Conservation (phyloP, 2,888 invertebrate genomes). For the Myopa tessellatipennis region DNA sequence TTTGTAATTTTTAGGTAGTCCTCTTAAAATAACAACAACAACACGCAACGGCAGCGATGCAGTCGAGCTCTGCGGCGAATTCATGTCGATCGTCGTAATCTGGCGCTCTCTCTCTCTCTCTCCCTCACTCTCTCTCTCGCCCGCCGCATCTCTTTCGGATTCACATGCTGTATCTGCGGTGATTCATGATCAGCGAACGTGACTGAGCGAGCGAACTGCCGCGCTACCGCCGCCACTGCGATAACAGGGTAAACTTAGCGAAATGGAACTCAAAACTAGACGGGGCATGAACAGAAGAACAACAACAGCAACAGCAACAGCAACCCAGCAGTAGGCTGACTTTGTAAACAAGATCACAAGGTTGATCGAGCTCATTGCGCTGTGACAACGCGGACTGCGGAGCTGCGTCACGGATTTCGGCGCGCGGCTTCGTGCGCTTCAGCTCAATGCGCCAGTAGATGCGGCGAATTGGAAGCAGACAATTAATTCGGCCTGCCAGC, state of each 20-base stretch:
- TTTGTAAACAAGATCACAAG: slow-evolving; percentile 61
- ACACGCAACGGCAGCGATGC: slow-evolving; percentile 18
- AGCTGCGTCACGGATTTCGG: slow-evolving; percentile 29
- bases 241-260: slow-evolving; percentile 10
- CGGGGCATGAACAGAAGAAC: not conserved
- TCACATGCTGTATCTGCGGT: slow-evolving; percentile 46
- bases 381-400: slow-evolving; percentile 49
- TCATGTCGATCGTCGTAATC: slow-evolving; percentile 7
- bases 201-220: slow-evolving; percentile 44
- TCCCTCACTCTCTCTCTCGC: not conserved
- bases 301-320: slow-evolving; percentile 7
- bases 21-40: slow-evolving; percentile 36
- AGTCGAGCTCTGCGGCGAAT: slow-evolving; percentile 31
- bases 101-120: slow-evolving; percentile 1
- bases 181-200: slow-evolving; percentile 59
- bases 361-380: slow-evolving; percentile 51
- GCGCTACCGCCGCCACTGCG: not conserved
- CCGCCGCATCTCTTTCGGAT: not conserved
- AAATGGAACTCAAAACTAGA: slow-evolving; percentile 42
- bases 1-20: slow-evolving; percentile 41
- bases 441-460: not conserved
- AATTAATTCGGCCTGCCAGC: not conserved
- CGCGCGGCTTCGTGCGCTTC: not conserved
- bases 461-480: not conserved
- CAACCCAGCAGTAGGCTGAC: not conserved